Base-by-base conservation (phyloP, 1,140 invertebrate genomes). In the Radopholus similis region DNA sequence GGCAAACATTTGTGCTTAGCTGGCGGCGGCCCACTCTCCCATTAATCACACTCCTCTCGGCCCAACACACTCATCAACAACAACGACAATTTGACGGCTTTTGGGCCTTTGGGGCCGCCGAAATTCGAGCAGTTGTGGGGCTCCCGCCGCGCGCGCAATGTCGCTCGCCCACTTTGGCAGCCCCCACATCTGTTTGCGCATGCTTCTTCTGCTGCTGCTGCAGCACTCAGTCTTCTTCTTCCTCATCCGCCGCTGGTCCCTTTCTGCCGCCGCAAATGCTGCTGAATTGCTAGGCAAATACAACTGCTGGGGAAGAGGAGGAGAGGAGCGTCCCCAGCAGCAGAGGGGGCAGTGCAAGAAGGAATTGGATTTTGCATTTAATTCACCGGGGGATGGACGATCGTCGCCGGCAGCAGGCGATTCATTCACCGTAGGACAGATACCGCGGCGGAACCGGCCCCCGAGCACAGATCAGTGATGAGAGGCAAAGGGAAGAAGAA, bases 251-350 rank as follows among this genome's bases (percentile, higher is more conserved):
- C 32, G 13, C 23, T 32, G 9, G 9, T n/a, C 40, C 21, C 13
- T 58, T 37, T 59, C 26, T n/a, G 28, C 35, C 44, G 57, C 57
- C 15, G 21, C 37, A 67, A 63, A 64, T 18, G 37, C 30, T 49
- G 42, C 63, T 63, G 53, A 67, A 64, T 63, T 67, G 63, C 26
- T 63, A 67, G 63, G 23, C 59, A 67, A 38, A 66, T 32, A 47
- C 55, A 57, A 57, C 34, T 18, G 15, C 0, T 26, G 15, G 4
- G 26, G 21, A 30, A 32, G 21, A 57, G 2, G 32, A 57, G 8
- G 1, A 32, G 34, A 37, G 30, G 15, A 34, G n/a, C 30, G 23
- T 32, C 11, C 26, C 6, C 26, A 13, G 34, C 23, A 28, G 55
- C 35, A 32, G 37, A 30, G 15, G 9, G 55, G 13, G 55, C 4